A percentile compares a stretch with the other conserved stretches of the same genome.
These are phyloP conservation scores for Asobara japonica DNA, from an alignment of 1,140 invertebrate genomes.

Conservation along the genomic window DNA sequence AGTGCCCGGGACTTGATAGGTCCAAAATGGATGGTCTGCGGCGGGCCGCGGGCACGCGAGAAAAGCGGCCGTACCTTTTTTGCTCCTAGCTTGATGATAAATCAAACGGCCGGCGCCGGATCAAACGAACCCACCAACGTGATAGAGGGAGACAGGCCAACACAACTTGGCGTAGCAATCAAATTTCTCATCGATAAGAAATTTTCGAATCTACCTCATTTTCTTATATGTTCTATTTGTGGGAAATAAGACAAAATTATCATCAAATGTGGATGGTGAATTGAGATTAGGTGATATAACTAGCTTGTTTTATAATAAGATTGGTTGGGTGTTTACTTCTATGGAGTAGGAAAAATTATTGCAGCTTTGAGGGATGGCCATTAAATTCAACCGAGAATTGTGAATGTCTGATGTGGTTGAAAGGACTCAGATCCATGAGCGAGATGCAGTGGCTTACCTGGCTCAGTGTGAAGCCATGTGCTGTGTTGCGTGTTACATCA, in stretches of 20 bases:
- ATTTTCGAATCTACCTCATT: background rate
- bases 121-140: slow-evolving; percentile 26
- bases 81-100: slow-evolving; percentile 39
- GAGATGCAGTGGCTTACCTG: background rate
- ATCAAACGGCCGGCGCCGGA: slow-evolving; percentile 37
- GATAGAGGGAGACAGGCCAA: slow-evolving; percentile 9
- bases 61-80: slow-evolving; percentile 31
- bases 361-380: background rate
- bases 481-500: background rate
- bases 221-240: background rate
- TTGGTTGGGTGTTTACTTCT: background rate
- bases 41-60: slow-evolving; percentile 36
- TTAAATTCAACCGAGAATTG: background rate
- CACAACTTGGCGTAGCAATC: slow-evolving; percentile 29
- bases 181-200: slow-evolving; percentile 28
- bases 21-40: slow-evolving; percentile 40
- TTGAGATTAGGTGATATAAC: background rate
- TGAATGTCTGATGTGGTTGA: background rate
- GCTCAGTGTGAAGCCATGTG: background rate
- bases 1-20: slow-evolving; percentile 37
- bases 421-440: slow-evolving; percentile 4
- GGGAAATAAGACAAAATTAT: background rate
- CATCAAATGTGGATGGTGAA: background rate
- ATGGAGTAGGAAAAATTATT: background rate
- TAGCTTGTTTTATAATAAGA: background rate